A percentile compares a stretch with the other conserved stretches of the same genome.
phyloP scores from a whole-genome alignment of 2,113 vertebrate genomes.

The Dolichotis patagonum region DNA sequence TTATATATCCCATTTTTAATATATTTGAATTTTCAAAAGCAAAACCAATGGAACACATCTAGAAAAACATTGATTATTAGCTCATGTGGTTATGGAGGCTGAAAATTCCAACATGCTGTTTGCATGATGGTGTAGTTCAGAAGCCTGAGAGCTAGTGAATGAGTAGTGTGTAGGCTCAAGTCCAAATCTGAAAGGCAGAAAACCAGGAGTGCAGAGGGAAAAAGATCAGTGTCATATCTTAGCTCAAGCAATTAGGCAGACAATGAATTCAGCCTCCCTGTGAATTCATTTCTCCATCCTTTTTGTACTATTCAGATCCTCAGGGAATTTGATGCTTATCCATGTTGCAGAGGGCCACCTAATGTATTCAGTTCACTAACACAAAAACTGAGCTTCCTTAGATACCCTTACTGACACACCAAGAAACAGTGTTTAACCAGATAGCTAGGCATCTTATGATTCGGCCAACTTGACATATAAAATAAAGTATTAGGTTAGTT shows the following conservation, averaged over 20 bases:
- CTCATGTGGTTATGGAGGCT: neutral
- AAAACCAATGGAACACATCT: neutral
- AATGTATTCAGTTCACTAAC: neutral
- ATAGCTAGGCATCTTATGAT: neutral
- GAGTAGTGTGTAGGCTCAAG: rapidly evolving
- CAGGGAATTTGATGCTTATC: neutral
- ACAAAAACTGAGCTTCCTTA: neutral
- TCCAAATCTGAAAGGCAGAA: neutral
- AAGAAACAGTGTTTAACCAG: neutral
- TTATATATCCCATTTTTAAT: neutral
- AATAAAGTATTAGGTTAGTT: neutral
- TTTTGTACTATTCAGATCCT: neutral
- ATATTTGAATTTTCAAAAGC: neutral
- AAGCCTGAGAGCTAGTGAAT: neutral
- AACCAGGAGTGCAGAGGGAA: neutral
- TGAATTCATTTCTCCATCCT: neutral
- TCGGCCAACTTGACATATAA: neutral
- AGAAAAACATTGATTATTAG: neutral
- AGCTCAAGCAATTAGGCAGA: neutral
- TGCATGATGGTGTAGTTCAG: neutral
- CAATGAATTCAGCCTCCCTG: neutral
- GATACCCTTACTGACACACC: neutral
- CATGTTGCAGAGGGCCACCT: neutral
- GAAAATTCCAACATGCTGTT: too few relatives aligned
- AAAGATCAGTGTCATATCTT: neutral